Percentiles rank a stretch among this genome's conserved stretches.
phyloP scores from a whole-genome alignment of 2,888 invertebrate species.

The Tethea ocularis region DNA sequence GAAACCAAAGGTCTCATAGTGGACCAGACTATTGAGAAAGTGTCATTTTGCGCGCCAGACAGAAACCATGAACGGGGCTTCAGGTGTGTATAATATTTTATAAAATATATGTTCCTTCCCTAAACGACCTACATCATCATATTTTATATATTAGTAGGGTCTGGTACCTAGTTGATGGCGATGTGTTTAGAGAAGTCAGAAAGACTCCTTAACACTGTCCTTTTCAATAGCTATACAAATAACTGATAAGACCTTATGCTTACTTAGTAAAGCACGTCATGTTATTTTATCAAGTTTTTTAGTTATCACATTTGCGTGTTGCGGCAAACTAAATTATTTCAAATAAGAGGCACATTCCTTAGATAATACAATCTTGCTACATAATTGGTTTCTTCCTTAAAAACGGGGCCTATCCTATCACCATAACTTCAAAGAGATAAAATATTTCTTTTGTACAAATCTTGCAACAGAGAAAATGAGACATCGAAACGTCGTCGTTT shows the following conservation, averaged over 20 bases:
- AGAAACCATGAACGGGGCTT: slow-evolving; percentile 98
- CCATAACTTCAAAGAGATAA: background rate
- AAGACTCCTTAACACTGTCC: no score
- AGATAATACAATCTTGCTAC: background rate
- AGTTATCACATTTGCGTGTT: background rate
- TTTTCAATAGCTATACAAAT: no score
- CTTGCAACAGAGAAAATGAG: no score
- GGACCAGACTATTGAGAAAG: slow-evolving; percentile 99
- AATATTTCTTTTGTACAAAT: background rate
- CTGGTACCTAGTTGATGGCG: no score
- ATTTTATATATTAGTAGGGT: no score
- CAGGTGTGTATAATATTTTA: slow-evolving; percentile 60
- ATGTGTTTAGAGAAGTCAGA: no score
- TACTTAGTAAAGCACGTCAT: background rate
- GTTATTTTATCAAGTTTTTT: background rate
- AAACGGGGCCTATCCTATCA: background rate
- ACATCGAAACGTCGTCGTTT: no score
- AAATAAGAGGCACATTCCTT: background rate
- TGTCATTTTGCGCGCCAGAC: slow-evolving; percentile 99
- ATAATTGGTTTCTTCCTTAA: background rate
- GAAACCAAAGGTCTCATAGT: slow-evolving; percentile 99
- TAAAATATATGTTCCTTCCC: background rate
- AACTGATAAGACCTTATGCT: background rate
- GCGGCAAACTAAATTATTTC: background rate
- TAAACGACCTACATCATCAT: no score